Conservation (phyloP, 2,888 invertebrate genomes). For the Pyrrhia umbra region DNA sequence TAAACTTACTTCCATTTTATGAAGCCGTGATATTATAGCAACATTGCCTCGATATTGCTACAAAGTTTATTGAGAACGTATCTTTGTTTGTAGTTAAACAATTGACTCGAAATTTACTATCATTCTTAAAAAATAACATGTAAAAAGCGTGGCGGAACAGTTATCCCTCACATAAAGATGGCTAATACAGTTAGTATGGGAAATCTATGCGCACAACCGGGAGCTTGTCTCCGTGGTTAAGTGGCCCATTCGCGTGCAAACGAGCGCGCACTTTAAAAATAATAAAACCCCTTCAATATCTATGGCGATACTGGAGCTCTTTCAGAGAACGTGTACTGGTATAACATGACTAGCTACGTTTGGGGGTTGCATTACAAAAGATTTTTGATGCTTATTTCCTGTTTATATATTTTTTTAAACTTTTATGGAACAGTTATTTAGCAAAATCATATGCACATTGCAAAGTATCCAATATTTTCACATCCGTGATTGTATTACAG, state of each 20-base stretch:
- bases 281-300: constrained; percentile 87
- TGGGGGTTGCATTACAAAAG: constrained; percentile 19
- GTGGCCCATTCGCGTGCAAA: constrained; percentile 91
- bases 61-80: constrained; percentile 69
- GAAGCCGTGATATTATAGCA: constrained; percentile 64
- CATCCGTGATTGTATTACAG: constrained; percentile 78
- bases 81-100: constrained; percentile 64
- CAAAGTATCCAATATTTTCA: constrained; percentile 38
- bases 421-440: constrained; percentile 4
- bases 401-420: constrained; percentile 10
- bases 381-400: constrained; percentile 31
- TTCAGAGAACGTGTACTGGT: constrained; percentile 23
- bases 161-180: constrained; percentile 85
- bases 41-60: constrained; percentile 62
- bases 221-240: constrained; percentile 88
- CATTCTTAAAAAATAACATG: constrained; percentile 77
- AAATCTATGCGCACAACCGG: constrained; percentile 76
- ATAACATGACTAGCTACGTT: constrained; percentile 8
- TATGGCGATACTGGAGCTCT: constrained; percentile 58
- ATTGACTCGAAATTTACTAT: constrained; percentile 68
- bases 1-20: constrained; percentile 77
- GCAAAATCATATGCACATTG: constrained; percentile 29
- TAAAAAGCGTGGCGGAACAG: constrained; percentile 87
- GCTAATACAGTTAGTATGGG: constrained; percentile 83
- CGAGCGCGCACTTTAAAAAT: constrained; percentile 89